Base-by-base conservation (phyloP, 2,113 vertebrate species). In the Epinephelus moara region DNA sequence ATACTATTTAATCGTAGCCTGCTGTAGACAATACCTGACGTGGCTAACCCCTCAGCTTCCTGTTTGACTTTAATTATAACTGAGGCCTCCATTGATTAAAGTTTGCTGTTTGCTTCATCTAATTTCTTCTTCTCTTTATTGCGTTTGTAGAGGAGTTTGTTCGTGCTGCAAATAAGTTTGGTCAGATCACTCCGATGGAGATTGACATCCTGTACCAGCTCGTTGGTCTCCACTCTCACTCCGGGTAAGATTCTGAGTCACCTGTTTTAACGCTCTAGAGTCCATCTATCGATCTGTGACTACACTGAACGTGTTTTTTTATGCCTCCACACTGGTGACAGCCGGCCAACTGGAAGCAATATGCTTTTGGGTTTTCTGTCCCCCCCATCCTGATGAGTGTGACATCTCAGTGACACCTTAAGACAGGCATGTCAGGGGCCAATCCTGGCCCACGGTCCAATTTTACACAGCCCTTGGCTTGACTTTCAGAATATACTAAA, bases 171-270 rank as follows among this genome's bases (percentile, higher is more conserved):
- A 98, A 97, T 92, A 96, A 93, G 92, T 98, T 97, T 95, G 97
- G 97, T 88, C 97, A 98, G 93, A 96, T 98, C 84, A 98, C 97
- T 62, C 98, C 97, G 0, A 88, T 98, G 94, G 98, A 99, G 95
- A 96, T 98, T 72, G 97, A 98, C 95, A 99, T 98, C 90, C 94
- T 99, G 6, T 99, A 96, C 91, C 97, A 97, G 78, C 96, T 98
- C 8, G 92, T 95, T 55, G 96, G 97, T 72, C 96, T 98, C 78
- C 96, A 97, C 92, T 96, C 95, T 81, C 97, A 97, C 86, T 97
- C 97, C 47, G 98, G 98, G 98, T 99, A 97, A 96, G 85, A 88
- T 53, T 85, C 91, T 69, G 19, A 1, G 37, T 83, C 18, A 12
- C 49, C 12, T 30, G 47, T 50, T 75, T 33, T n/a, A 53, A 19